Conservation (phyloP, 1,140 invertebrate genomes). For the Aphis gossypii region DNA sequence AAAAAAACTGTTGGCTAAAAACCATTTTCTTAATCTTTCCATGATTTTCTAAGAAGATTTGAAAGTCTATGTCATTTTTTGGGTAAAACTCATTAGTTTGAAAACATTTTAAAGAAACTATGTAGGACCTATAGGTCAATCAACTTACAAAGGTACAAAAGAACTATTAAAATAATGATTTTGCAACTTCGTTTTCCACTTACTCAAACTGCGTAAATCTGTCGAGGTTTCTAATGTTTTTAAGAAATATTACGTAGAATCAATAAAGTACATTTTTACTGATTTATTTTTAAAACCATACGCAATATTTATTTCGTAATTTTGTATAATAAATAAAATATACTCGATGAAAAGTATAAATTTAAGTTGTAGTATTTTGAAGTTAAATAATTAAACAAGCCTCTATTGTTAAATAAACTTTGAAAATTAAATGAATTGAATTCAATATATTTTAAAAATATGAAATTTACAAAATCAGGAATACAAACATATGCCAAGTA, state of each 20-base stretch:
- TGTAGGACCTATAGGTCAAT: neutral
- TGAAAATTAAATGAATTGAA: neutral
- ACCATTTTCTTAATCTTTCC: neutral
- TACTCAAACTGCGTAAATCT: neutral
- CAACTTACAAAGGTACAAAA: constrained; percentile 5
- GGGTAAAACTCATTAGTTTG: neutral
- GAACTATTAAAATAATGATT: constrained; percentile 4
- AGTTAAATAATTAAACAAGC: neutral
- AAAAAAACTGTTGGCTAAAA: neutral
- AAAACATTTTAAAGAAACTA: constrained; percentile 1
- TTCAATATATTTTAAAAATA: neutral
- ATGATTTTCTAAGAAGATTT: neutral
- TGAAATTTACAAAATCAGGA: neutral
- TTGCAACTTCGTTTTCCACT: neutral
- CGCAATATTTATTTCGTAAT: neutral
- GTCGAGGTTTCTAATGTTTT: neutral
- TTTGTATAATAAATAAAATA: neutral
- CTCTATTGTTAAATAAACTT: neutral
- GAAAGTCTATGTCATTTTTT: neutral
- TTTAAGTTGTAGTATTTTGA: neutral
- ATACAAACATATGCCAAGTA: neutral
- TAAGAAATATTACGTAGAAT: neutral
- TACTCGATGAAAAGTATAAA: neutral
- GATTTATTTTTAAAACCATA: neutral
- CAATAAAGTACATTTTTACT: neutral